Base-by-base conservation (phyloP, 2,797 vertebrate species). In the Chrysocyon brachyurus region DNA sequence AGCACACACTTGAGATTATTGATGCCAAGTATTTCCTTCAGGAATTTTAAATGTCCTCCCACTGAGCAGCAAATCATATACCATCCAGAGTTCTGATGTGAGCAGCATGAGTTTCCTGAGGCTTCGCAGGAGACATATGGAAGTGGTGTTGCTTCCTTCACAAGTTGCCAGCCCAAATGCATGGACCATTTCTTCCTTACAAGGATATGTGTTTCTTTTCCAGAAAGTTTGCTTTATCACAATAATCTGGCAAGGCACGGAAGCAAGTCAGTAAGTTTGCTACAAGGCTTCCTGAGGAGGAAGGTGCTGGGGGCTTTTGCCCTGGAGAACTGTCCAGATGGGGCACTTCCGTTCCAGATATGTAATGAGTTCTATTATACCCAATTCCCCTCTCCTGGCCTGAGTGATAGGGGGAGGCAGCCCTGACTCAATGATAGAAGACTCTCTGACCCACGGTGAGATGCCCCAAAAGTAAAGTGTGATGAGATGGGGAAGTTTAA, bases 31-130 rank as follows among this genome's bases (percentile, higher is more conserved):
- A 73, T 84, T 91, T 95, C 91, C 95, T 97, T 93, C 92, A 82
- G 94, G 97, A 93, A 94, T 96, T 90, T 95, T 82, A 83, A 97
- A 52, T 28, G 61, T 94, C 91, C 57, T 91, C 97, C 96, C 96
- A 63, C 97, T 83, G 96, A 96, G 94, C 89, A 96, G 92, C 87
- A 93, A 96, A 97, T 93, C 87, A 86, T 78, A 82, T 70, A 82
- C 78, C 86, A 79, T 72, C 93, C 91, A 82, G 91, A 81, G 81
- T 75, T 90, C 93, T 83, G 84, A 92, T 61, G 90, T 3, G 66
- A 95, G 93, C 96, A 90, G 91, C 93, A 6, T 85, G 97, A 87
- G 72, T 77, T 86, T 93, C 77, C 95, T 2, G 11, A 87, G 94
- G 81, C 70, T 87, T 95, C 78, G 40, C 49, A 52, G 90, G 90